These are phyloP conservation scores for Eupithecia dodoneata DNA, from an alignment of 2,888 invertebrate genomes.

Conservation along the genomic window DNA sequence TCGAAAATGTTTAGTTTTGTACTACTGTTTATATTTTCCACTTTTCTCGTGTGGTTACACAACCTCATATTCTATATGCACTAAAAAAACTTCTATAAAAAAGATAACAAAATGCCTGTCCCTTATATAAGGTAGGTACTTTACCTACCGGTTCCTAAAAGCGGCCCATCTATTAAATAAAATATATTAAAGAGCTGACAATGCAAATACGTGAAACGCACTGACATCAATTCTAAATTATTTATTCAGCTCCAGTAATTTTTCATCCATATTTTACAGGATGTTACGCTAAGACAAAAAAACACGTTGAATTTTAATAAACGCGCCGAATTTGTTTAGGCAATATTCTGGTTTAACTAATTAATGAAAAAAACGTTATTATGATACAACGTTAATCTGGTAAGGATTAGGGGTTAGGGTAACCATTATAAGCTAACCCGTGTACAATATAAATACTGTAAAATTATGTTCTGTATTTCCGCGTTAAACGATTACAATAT, in stretches of 20 bases:
- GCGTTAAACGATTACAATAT: background rate
- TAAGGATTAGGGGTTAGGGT: background rate
- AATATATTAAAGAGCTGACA: background rate
- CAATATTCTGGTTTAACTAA: constrained; percentile 1
- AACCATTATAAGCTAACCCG: background rate
- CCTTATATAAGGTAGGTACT: background rate
- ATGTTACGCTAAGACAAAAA: background rate
- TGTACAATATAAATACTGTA: background rate
- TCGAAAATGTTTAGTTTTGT: no score
- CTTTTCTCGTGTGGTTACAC: background rate
- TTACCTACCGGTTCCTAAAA: background rate
- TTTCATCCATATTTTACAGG: background rate
- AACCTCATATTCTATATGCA: background rate
- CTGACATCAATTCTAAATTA: background rate
- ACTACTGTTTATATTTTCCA: background rate
- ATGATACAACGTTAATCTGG: background rate
- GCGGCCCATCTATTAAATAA: background rate
- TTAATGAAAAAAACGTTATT: constrained; percentile 4
- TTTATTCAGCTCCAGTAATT: constrained; percentile 1
- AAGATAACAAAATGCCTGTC: background rate
- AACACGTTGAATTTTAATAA: background rate
- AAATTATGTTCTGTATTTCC: background rate
- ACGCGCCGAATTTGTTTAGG: background rate
- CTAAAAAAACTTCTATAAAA: background rate
- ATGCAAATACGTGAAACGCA: background rate